phyloP scores from a whole-genome alignment of 1,140 invertebrate species.

The Portunus trituberculatus region DNA sequence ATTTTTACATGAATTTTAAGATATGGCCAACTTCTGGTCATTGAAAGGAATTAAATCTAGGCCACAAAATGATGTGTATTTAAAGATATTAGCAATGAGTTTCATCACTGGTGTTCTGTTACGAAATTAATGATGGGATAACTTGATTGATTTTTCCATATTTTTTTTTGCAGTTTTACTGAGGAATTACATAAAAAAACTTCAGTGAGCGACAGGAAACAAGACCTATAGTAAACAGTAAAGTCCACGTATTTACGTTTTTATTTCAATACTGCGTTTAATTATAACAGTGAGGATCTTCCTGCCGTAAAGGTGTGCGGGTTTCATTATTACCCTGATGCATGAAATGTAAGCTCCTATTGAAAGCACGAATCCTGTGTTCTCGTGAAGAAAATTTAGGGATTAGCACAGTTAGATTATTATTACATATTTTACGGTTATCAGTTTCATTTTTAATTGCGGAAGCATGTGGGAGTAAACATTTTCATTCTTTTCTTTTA shows the following conservation, averaged over 20 bases:
- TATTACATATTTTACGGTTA: constrained; percentile 49
- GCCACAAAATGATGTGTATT: too few relatives aligned
- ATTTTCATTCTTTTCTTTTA: neutral
- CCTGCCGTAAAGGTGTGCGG: neutral
- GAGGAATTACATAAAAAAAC: too few relatives aligned
- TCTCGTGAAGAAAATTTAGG: constrained; percentile 52
- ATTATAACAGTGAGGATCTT: neutral
- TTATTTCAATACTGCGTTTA: neutral
- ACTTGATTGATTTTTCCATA: too few relatives aligned
- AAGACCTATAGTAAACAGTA: too few relatives aligned
- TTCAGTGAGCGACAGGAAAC: too few relatives aligned
- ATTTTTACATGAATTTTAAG: too few relatives aligned
- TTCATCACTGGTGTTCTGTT: too few relatives aligned
- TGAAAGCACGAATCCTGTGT: neutral
- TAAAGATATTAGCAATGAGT: too few relatives aligned
- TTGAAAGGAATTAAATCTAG: too few relatives aligned
- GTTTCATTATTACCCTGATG: neutral
- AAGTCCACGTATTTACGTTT: neutral
- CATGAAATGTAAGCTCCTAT: neutral
- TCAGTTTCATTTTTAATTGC: constrained; percentile 48
- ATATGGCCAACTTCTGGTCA: too few relatives aligned
- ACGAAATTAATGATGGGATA: too few relatives aligned
- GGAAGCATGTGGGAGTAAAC: neutral
- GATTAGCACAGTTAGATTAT: constrained; percentile 16
- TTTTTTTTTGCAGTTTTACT: too few relatives aligned